Percentiles rank a stretch among this genome's conserved stretches.
phyloP scores from a whole-genome alignment of 2,113 vertebrate genomes.

The Ciconia maguari region DNA sequence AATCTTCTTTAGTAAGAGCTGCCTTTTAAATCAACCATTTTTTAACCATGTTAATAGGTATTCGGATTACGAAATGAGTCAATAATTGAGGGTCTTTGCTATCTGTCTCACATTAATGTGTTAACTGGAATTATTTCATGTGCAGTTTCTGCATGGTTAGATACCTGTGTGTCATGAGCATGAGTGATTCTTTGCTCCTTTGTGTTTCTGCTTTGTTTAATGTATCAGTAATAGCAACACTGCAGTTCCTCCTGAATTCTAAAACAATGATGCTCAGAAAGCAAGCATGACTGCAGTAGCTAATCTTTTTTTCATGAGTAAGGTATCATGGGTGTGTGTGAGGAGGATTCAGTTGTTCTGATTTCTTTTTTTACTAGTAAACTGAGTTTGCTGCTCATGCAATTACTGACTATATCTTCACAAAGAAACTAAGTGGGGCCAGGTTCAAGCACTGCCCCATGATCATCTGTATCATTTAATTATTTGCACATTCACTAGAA shows the following conservation, averaged over 20 bases:
- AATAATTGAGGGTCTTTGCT: neutral
- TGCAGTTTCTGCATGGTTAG: neutral
- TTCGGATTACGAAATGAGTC: neutral
- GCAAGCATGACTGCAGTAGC: neutral
- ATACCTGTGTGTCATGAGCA: neutral
- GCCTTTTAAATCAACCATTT: neutral
- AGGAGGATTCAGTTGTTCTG: neutral
- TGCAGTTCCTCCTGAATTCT: neutral
- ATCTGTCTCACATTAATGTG: neutral
- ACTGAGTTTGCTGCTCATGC: neutral
- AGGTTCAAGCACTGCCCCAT: neutral
- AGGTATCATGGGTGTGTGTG: neutral
- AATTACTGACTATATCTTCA: neutral
- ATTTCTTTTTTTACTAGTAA: neutral
- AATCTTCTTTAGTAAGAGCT: neutral
- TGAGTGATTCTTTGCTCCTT: neutral
- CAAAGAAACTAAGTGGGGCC: neutral
- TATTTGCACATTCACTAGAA: neutral
- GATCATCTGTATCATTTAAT: neutral
- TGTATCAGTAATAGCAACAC: neutral
- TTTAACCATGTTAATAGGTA: neutral
- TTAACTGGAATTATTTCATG: neutral
- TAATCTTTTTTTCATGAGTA: neutral
- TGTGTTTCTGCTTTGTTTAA: neutral
- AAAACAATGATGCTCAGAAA: neutral